phyloP scores from a whole-genome alignment of 2,888 invertebrate species.

The Acronicta aceris region DNA sequence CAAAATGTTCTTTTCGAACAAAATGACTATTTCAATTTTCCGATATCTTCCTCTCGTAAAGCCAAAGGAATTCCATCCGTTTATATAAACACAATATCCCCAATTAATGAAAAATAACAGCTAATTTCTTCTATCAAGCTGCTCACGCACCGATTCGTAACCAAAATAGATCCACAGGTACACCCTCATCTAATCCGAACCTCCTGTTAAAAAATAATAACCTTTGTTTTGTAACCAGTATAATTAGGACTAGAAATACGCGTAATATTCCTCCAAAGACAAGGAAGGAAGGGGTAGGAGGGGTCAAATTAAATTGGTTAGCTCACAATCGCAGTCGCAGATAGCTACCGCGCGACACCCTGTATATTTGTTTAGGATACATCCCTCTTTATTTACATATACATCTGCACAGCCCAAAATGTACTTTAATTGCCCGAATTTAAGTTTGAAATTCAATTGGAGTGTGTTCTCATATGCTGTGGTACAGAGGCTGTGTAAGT shows the following conservation, averaged over 20 bases:
- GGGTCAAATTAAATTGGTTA: conserved; percentile 69
- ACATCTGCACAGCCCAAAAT: conserved; percentile 61
- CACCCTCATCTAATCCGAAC: conserved; percentile 60
- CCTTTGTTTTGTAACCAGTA: conserved; percentile 63
- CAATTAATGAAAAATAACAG: conserved; percentile 24
- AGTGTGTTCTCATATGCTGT: conserved; percentile 55
- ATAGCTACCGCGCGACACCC: conserved; percentile 78
- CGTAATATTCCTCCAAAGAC: conserved; percentile 27
- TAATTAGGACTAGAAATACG: conserved; percentile 54
- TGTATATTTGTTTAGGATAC: conserved; percentile 86
- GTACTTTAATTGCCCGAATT: conserved; percentile 62
- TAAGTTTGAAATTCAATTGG: conserved; percentile 70
- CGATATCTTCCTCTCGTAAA: background rate
- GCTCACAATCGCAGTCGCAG: conserved; percentile 68
- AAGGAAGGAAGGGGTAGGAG: conserved; percentile 45
- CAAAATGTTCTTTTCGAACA: background rate
- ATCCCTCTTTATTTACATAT: conserved; percentile 82
- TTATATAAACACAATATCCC: conserved; percentile 14
- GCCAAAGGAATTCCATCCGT: background rate
- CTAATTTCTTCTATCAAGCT: conserved; percentile 36
- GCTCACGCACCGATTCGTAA: conserved; percentile 36
- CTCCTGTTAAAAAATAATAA: conserved; percentile 69
- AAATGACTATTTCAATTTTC: background rate
- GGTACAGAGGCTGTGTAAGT: conserved; percentile 67
- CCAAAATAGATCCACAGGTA: conserved; percentile 46